These are phyloP conservation scores for Alosa sapidissima DNA, from an alignment of 2,797 vertebrate species.

Conservation along the genomic window DNA sequence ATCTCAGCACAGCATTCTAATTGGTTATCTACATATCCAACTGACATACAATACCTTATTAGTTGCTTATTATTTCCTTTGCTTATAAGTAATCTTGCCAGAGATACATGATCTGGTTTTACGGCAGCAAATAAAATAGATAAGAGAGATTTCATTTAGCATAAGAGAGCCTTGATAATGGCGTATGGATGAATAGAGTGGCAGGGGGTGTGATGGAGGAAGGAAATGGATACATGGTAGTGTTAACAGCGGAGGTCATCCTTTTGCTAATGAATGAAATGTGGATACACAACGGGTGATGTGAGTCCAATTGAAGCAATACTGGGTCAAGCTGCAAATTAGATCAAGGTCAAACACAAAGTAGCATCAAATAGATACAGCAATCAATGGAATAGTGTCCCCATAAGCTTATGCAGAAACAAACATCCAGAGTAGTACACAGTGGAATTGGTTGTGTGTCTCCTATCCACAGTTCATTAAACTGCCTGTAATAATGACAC, in stretches of 20 bases:
- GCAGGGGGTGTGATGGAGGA: not conserved
- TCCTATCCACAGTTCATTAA: not conserved
- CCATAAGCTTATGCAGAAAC: not conserved
- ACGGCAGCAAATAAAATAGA: not conserved
- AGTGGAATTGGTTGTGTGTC: not conserved
- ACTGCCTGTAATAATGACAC: not conserved
- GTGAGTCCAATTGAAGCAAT: not conserved
- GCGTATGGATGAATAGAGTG: not conserved
- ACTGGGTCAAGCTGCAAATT: constrained; percentile 12
- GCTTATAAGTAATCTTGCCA: not conserved
- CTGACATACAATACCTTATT: not conserved
- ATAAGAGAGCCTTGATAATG: not conserved
- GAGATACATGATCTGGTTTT: not conserved
- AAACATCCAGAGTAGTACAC: not conserved
- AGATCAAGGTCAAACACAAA: not conserved
- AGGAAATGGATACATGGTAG: not conserved
- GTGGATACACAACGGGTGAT: not conserved
- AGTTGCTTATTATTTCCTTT: not conserved
- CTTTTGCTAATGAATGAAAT: not conserved
- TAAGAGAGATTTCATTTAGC: not conserved
- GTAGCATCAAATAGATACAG: not conserved
- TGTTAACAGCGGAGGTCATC: not conserved
- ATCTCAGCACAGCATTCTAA: not conserved
- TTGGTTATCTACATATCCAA: not conserved
- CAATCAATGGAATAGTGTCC: not conserved